Base-by-base conservation (phyloP, 2,113 vertebrate genomes). In the Formicarius rufipectus region DNA sequence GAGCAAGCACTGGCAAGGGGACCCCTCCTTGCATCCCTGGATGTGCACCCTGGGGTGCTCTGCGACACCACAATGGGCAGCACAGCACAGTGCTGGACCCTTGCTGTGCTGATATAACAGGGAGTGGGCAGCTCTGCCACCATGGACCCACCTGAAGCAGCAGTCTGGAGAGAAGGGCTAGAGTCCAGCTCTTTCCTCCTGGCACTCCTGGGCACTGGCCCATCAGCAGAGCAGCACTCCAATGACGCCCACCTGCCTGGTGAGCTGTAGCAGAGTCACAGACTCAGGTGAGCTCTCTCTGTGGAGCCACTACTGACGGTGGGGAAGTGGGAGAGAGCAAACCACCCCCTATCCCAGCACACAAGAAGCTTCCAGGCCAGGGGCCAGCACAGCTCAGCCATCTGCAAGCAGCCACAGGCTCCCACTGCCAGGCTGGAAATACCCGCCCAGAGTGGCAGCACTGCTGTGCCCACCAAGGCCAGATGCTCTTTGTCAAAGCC, bases 31-130 rank as follows among this genome's bases (percentile, higher is more conserved):
- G 0, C 50, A 60, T 8, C 30, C 21, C 42, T 19, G 12, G n/a
- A n/a, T n/a, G n/a, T n/a, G n/a, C n/a, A n/a, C n/a, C n/a, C n/a
- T n/a, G n/a, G n/a, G 4, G 40, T 60, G 49, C 71, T 49, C 71
- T 44, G 31, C 52, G 89, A 74, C 47, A 37, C 28, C 24, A 14
- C 8, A 17, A 7, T 8, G 39, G 66, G 17, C 39, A 84, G 55
- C 1, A 1, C 1, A 0, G 39, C 45, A 40, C 1, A 1, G 37
- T 52, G 58, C 21, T 3, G 3, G 73, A n/a, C 11, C 33, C 47
- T 50, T 10, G 14, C n/a, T 66, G n/a, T 30, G 67, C 66, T 1
- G 0, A 31, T 33, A 62, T 17, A 0, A 0, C 39, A 86, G 47
- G 5, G 24, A 10, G 42, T 4, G 19, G 67, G 56, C 67, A 87